These are phyloP conservation scores for Monopis laevigella DNA, from an alignment of 2,888 invertebrate species.

Conservation along the genomic window DNA sequence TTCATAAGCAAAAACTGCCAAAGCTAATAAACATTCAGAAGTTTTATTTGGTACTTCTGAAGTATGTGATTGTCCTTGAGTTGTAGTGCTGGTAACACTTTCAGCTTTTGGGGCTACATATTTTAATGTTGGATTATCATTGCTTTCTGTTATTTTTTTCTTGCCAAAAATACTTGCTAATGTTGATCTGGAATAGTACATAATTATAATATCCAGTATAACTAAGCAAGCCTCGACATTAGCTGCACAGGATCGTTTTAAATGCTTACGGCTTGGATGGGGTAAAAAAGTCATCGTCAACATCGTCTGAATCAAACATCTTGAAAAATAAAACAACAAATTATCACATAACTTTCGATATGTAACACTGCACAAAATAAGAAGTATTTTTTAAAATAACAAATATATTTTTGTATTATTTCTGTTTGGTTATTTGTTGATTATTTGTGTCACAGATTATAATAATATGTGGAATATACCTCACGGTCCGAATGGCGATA, in stretches of 20 bases:
- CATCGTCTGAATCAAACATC: slow-evolving; percentile 41
- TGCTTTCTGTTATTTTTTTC: slow-evolving; percentile 20
- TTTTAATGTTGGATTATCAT: slow-evolving; percentile 39
- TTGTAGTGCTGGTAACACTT: background rate
- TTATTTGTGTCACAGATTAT: too few species aligned
- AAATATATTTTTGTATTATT: too few species aligned
- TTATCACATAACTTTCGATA: background rate
- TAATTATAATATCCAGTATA: background rate
- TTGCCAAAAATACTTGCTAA: slow-evolving; percentile 47
- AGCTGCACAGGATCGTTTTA: background rate
- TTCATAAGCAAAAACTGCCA: slow-evolving; percentile 43
- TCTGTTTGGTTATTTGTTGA: too few species aligned
- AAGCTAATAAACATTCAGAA: slow-evolving; percentile 42
- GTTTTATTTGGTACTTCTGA: slow-evolving; percentile 22
- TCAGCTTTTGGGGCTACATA: slow-evolving; percentile 40
- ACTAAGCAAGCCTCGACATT: background rate
- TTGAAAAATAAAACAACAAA: background rate
- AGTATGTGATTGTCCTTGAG: background rate
- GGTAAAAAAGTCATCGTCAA: slow-evolving; percentile 56
- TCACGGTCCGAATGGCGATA: too few species aligned
- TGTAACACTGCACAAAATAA: too few species aligned
- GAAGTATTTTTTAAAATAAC: too few species aligned
- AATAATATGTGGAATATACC: too few species aligned
- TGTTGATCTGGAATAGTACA: slow-evolving; percentile 37
- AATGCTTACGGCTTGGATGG: slow-evolving; percentile 40